Evolutionary conservation across 2,888 invertebrate genomes (phyloP), one percentile per base, ranked within the genome.

Genomic region (Melolontha melolontha): DNA sequence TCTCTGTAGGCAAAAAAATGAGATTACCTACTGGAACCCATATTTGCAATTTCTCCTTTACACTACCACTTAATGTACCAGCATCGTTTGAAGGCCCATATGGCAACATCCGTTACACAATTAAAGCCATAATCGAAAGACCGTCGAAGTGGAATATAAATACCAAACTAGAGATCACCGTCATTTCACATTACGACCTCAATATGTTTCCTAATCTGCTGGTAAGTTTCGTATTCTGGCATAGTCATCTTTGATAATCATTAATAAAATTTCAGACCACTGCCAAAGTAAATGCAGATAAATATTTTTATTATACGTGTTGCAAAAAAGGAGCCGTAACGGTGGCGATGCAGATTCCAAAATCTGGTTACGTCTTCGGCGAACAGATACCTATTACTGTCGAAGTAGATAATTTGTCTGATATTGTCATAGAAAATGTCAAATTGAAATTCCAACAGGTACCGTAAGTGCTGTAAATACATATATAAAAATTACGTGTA

Each of bases 121-220:
- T 47, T 8, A 14, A 47, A 47, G 47, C 17, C 16, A 14, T 47
- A 8, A 14, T 47, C 2, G 47, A 14, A 8, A 47, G 47, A 14
- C 47, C 47, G 8, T 47, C 14, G 47, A 47, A 47, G 14, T 47
- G 47, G 47, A 10, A 47, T 6, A 14, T 16, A 14, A 47, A 47
- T 1, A 14, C 8, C 17, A 47, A 47, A 47, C 1, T 47, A 16
- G 16, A 8, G 10, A 14, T 47, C 14, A 47, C 14, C 2, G 8
- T 47, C 7, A 2, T 14, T 12, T 47, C 47, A 14, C 47, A 14
- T 47, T 47, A 47, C 17, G 16, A 47, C 16, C 14, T 47, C 8
- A 47, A 47, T 47, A 47, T 47, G 47, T 47, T 47, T 17, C 47
- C 47, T 47, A 47, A 47, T 16, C 10, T 47, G 14, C 7, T 8